Base-by-base conservation (phyloP, 2,888 invertebrate species). In the Digitonthophagus gazella region DNA sequence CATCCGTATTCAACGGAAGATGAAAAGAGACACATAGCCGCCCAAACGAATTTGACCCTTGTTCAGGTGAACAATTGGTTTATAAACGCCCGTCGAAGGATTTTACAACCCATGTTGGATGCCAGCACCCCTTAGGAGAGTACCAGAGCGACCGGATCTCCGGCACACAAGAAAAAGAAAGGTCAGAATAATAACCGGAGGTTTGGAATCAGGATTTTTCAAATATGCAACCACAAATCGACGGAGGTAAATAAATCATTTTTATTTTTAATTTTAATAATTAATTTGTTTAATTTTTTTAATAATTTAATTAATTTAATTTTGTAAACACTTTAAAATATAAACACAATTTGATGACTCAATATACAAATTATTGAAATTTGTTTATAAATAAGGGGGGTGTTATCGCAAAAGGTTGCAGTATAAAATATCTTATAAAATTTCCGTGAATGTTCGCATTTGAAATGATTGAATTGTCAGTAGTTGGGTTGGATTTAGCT, bases 1-100 rank as follows among this genome's bases (percentile, higher is more conserved):
- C 96, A 96, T 84, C 96, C 96, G 0, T 97, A 97, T 81, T 96
- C 97, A 0, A 96, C 96, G 65, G 96, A 96, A 82, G 96, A 96
- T 79, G 96, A 97, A 81, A 97, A 97, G 82, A 89, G 95, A 28
- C 90, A 93, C 72, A 91, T 97, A 71, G 95, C 96, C 1, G 90
- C 91, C 19, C 93, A 96, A 82, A 96, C 96, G 44, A 91, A 95
- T 77, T 87, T 97, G 68, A 96, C 96, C 0, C 83, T 95, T 65
- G 85, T 95, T 58, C 95, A 95, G 84, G 95, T 96, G 72, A 95
- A 95, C 85, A 95, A 94, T 80, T 95, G 95, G 94, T 95, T 97
- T 83, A 96, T 97, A 74, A 97, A 97, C 84, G 97, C 97, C 2
- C 86, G 97, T 54, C 87, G 97, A 69, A 86, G 96, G 75, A 96